A percentile compares a stretch with the other conserved stretches of the same genome.
These are phyloP conservation scores for Phalacrocorax brasilianus DNA, from an alignment of 2,113 vertebrate species.

Conservation along the genomic window DNA sequence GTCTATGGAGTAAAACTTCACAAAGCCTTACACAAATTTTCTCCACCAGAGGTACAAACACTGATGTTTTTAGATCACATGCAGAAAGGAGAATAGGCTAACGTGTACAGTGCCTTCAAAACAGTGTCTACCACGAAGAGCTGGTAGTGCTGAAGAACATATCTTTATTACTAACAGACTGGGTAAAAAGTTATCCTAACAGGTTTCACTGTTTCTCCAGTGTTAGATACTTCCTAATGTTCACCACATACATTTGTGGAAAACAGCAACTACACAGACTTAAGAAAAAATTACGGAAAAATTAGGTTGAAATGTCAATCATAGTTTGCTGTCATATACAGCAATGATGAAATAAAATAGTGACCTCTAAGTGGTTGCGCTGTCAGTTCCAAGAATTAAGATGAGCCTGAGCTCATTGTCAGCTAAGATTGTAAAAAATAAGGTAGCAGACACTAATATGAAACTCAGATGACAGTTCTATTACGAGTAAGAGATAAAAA, in stretches of 20 bases:
- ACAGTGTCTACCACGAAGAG: background rate
- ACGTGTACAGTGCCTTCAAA: background rate
- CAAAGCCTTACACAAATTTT: background rate
- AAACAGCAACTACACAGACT: background rate
- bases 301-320: background rate
- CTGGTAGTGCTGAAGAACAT: background rate
- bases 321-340: background rate
- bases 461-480: constrained; percentile 3
- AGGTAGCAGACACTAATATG: background rate
- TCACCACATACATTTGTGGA: background rate
- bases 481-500: background rate
- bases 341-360: background rate
- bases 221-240: background rate
- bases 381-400: background rate
- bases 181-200: background rate
- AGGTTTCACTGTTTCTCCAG: background rate
- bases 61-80: background rate
- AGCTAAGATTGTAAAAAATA: constrained; percentile 9
- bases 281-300: background rate
- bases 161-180: background rate
- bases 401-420: background rate
- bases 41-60: background rate
- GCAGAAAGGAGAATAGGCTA: background rate
- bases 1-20: background rate
- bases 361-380: background rate